Evolutionary conservation across 2,113 vertebrate species (phyloP), one percentile per base, ranked within the genome.

Genomic region (Ophthalmolycus amberensis): DNA sequence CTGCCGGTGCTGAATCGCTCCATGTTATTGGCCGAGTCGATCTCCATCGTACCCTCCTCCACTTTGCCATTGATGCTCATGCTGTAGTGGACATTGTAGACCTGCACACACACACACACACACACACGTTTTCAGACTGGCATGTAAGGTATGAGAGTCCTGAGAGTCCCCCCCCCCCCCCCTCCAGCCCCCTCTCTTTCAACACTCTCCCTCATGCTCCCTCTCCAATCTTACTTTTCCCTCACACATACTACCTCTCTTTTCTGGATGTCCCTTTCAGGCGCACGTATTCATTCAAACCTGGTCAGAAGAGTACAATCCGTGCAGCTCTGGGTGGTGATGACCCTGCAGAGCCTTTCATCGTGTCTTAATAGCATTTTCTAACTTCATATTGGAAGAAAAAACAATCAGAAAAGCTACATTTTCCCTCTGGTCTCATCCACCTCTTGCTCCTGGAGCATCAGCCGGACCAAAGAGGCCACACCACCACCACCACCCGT

Each of bases 11-110:
- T 97, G 93, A 99, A 99, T 73, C 95, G 96, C 92, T 99, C 97
- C 81, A 97, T 87, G 90, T 99, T 99, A 88, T 97, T 97, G 38
- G 93, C 90, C 12, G 96, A 76, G 88, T 99, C 98, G 83, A 98
- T 97, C 95, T 99, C 97, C 98, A 98, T 96, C 1, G 96, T 96
- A 48, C 97, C 97, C 32, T 98, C 97, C 93, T 98, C 97, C 79
- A 98, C 94, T 91, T 97, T 98, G 59, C 98, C 98, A 71, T 98
- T 97, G 95, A 99, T 97, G 91, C 96, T 98, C 98, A 99, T 97
- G 78, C 95, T 98, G 66, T 99, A 99, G 94, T 98, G 97, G 82
- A 99, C 96, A 6, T 97, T 98, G 92, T 98, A 98, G 89, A 98
- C 96, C 98, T 99, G 50, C 40, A 62, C 46, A 83, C 71, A 85